Evolutionary conservation across 2,888 invertebrate species (phyloP).

Genomic region (Blera fallax): DNA sequence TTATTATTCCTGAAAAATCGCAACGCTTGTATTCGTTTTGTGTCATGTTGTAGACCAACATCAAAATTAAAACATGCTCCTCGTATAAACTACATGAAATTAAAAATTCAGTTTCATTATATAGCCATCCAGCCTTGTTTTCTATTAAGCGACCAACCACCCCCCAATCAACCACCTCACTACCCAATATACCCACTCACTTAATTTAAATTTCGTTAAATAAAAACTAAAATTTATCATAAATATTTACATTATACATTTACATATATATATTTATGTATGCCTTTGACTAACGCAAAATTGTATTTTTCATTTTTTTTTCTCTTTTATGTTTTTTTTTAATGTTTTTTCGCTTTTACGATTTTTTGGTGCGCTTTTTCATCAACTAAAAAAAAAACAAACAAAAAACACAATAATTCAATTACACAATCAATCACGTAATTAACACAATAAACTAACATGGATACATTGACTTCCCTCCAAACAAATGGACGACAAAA

Average conservation of each 20-base stretch:
- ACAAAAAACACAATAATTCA: conserved; percentile 38
- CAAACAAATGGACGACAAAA: conserved; percentile 39
- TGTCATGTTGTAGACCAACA: no score
- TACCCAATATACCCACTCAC: not conserved
- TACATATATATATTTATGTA: conserved; percentile 36
- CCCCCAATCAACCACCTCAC: not conserved
- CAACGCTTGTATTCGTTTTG: no score
- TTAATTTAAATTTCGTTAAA: conserved; percentile 1
- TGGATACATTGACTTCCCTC: conserved; percentile 14
- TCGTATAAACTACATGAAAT: no score
- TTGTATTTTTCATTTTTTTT: conserved; percentile 64
- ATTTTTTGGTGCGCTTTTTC: conserved; percentile 73
- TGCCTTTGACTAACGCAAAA: conserved; percentile 68
- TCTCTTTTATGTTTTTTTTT: conserved; percentile 63
- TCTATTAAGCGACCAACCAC: not conserved
- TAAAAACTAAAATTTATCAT: conserved; percentile 26
- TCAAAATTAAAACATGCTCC: no score
- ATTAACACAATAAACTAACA: conserved; percentile 41
- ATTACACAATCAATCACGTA: conserved; percentile 48
- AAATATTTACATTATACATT: not conserved
- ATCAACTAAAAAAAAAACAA: conserved; percentile 64
- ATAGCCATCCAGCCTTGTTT: not conserved
- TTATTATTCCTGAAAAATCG: no score
- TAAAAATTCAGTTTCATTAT: conserved; percentile 13
- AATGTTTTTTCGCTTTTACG: conserved; percentile 60